These are phyloP conservation scores for Sarcophaga variegata DNA, from an alignment of 2,888 invertebrate species.

Conservation along the genomic window DNA sequence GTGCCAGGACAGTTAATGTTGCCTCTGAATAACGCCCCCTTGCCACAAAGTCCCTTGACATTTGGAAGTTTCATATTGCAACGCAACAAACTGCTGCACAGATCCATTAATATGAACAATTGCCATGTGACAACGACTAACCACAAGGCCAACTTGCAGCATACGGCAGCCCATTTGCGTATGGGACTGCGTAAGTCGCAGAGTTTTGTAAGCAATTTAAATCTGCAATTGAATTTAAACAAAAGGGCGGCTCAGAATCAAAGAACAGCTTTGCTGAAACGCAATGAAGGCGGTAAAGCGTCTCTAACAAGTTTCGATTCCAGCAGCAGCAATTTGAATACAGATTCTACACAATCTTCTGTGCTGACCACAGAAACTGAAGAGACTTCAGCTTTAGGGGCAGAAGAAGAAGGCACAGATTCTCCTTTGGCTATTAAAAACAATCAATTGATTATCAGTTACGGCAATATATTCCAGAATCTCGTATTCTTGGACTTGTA, in stretches of 20 bases:
- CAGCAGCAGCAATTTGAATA: slow-evolving; percentile 69
- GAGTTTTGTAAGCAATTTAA: slow-evolving; percentile 78
- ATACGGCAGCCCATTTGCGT: slow-evolving; percentile 68
- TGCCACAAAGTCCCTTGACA: slow-evolving; percentile 35
- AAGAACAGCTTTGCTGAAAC: slow-evolving; percentile 35
- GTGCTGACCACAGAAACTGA: slow-evolving; percentile 37
- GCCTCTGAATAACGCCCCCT: slow-evolving; percentile 3
- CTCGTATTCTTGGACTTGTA: slow-evolving; percentile 96
- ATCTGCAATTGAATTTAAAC: slow-evolving; percentile 75
- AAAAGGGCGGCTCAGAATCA: slow-evolving; percentile 75
- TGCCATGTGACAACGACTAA: slow-evolving; percentile 41
- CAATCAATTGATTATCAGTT: slow-evolving; percentile 77
- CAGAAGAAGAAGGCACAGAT: slow-evolving; percentile 42
- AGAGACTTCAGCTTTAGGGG: not conserved
- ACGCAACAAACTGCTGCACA: slow-evolving; percentile 58
- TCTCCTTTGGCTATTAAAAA: slow-evolving; percentile 77
- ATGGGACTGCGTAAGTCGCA: slow-evolving; percentile 79
- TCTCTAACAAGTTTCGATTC: slow-evolving; percentile 77
- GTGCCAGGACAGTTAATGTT: slow-evolving; percentile 47
- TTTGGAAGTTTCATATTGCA: slow-evolving; percentile 51
- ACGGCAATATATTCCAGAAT: slow-evolving; percentile 82
- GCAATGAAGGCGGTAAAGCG: slow-evolving; percentile 1
- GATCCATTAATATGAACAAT: slow-evolving; percentile 56
- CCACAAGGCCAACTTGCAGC: slow-evolving; percentile 52
- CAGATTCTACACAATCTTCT: slow-evolving; percentile 62